Base-by-base conservation (phyloP, 2,888 invertebrate species). In the Troglohyphantes excavatus region DNA sequence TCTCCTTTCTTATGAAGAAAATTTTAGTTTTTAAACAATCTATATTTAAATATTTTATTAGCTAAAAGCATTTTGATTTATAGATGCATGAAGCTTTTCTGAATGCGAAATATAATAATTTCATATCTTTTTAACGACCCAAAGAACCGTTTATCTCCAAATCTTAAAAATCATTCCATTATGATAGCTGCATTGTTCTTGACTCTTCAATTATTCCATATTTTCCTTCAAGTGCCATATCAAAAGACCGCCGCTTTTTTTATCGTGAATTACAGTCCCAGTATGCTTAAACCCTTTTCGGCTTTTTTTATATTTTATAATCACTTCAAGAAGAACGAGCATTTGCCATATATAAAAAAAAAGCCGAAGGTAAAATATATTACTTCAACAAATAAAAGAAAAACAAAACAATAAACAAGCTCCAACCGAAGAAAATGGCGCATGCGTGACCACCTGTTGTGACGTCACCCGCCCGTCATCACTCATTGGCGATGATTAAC, bases 401-500 rank as follows among this genome's bases (percentile, higher is more conserved):
- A 33, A 23, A 68, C 27, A 79, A 82, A 61, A 63, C 21, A 76
- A 85, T 68, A 76, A 85, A 85, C 68, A 76, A 76, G 26, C 19
- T 84, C 75, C 63, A 67, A 29, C 29, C 76, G 17, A 5, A 2
- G 29, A 85, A 75, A 85, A 68, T 76, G 67, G 67, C 76, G 68
- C 29, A 29, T 33, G 70, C 75, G 75, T 88, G 67, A 82, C 82
- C 88, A 88, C 88, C 88, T 88, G 88, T 88, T 82, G 75, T 88
- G 88, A 82, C 88, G 82, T 88, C 81, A 88, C 67, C 81, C 59
- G 75, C 65, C 88, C 88, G 81, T 87, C 87, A 87, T 81, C 87
- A 87, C 87, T 87, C 73, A 87, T 87, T 87, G 73, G 29, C 43
- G 73, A 88, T 88, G 88, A 88, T 88, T 87, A 81, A 87, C 81